phyloP scores from a whole-genome alignment of 2,113 vertebrate species.

The Sapajus apella region DNA sequence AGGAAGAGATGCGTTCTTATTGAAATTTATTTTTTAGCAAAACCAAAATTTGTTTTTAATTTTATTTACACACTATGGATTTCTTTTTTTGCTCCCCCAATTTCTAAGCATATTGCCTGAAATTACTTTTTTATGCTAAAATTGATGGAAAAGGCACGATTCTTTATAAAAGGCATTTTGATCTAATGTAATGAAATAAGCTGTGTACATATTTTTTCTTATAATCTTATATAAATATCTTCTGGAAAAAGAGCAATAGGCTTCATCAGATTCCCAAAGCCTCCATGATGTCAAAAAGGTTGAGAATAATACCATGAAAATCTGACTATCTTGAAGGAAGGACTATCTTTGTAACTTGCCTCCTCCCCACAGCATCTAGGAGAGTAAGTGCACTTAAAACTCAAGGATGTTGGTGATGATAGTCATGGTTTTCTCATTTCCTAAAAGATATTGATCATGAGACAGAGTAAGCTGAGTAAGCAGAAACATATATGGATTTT shows the following conservation, averaged over 20 bases:
- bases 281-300: neutral
- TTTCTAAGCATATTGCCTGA: neutral
- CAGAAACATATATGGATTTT: neutral
- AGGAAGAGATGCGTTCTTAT: neutral
- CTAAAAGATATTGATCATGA: neutral
- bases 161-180: neutral
- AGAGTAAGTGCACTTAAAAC: neutral
- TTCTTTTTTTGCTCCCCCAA: neutral
- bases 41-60: neutral
- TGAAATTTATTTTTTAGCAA: neutral
- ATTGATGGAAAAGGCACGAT: neutral
- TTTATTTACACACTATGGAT: neutral
- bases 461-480: neutral
- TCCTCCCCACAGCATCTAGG: neutral
- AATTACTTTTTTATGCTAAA: slow-evolving; percentile 13
- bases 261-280: slow-evolving; percentile 5
- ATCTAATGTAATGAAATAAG: neutral
- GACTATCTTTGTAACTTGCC: neutral
- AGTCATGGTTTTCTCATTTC: neutral
- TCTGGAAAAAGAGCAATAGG: neutral
- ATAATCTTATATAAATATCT: neutral
- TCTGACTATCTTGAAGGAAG: neutral
- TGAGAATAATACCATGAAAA: neutral
- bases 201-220: neutral
- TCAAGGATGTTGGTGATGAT: neutral